Percentiles rank a stretch among this genome's conserved stretches.
Evolutionary conservation across 2,797 vertebrate species (phyloP).

Genomic region (Sciurus carolinensis): DNA sequence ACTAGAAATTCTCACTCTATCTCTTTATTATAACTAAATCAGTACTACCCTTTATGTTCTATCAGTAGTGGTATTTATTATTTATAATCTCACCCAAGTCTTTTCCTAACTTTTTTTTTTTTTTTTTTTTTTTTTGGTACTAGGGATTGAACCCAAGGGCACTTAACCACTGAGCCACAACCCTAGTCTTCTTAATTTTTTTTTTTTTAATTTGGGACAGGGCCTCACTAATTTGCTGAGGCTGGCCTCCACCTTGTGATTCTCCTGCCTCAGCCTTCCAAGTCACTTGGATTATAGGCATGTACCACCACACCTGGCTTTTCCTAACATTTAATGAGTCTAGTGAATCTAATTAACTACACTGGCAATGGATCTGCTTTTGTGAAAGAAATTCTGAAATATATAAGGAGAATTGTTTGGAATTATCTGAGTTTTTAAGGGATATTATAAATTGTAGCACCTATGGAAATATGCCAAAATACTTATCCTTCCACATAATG

Average conservation of each 20-base stretch:
- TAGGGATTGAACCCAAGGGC: too few relatives aligned
- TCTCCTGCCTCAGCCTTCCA: too few relatives aligned
- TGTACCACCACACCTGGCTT: too few relatives aligned
- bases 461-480: background rate
- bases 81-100: background rate
- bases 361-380: background rate
- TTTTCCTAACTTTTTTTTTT: background rate
- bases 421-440: background rate
- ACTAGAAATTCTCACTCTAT: background rate
- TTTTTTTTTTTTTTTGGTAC: too few relatives aligned
- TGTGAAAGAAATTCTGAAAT: slow-evolving; percentile 13
- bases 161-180: too few relatives aligned
- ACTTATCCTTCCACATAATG: background rate
- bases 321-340: background rate
- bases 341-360: background rate
- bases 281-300: too few relatives aligned
- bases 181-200: too few relatives aligned
- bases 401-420: background rate
- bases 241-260: too few relatives aligned
- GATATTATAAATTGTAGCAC: background rate
- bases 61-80: background rate
- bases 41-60: background rate
- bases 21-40: slow-evolving; percentile 25
- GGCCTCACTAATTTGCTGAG: too few relatives aligned
- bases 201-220: too few relatives aligned